Conservation (phyloP, 2,113 vertebrate genomes). For the Mastomys coucha region DNA sequence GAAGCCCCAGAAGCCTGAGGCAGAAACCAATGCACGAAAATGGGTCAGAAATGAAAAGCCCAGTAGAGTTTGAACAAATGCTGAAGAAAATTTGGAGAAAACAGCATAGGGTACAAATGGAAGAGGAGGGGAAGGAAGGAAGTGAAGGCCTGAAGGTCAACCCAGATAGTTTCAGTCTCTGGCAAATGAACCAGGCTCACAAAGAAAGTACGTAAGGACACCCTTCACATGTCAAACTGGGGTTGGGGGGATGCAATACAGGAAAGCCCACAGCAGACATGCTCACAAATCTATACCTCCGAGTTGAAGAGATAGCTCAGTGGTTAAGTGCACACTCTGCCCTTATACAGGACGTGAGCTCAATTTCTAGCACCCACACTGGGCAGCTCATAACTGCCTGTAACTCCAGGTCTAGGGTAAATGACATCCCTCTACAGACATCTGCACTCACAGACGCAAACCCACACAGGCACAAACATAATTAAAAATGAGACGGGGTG, state of each 20-base stretch:
- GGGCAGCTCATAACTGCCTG: not conserved
- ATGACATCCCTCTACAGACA: not conserved
- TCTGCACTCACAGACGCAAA: not conserved
- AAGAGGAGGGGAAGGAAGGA: not conserved
- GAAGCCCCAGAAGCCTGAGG: not conserved
- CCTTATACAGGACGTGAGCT: not conserved
- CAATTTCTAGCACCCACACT: not conserved
- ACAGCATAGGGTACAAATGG: not conserved
- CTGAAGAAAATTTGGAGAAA: not conserved
- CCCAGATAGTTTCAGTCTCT: too few relatives aligned
- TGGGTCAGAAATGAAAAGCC: not conserved
- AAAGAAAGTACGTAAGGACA: too few relatives aligned
- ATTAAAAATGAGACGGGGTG: not conserved
- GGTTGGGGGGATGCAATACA: not conserved
- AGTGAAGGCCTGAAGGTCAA: not conserved
- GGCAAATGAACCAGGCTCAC: not conserved
- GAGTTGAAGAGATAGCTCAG: not conserved
- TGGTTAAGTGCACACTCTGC: too few relatives aligned
- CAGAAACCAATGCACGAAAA: not conserved
- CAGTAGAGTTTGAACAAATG: not conserved
- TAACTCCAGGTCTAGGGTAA: not conserved
- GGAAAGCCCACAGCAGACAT: not conserved
- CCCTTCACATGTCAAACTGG: not conserved
- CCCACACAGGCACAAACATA: not conserved
- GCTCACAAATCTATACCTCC: not conserved